A percentile compares a stretch with the other conserved stretches of the same genome.
phyloP scores from a whole-genome alignment of 2,888 invertebrate genomes.

The Tachina fera region DNA sequence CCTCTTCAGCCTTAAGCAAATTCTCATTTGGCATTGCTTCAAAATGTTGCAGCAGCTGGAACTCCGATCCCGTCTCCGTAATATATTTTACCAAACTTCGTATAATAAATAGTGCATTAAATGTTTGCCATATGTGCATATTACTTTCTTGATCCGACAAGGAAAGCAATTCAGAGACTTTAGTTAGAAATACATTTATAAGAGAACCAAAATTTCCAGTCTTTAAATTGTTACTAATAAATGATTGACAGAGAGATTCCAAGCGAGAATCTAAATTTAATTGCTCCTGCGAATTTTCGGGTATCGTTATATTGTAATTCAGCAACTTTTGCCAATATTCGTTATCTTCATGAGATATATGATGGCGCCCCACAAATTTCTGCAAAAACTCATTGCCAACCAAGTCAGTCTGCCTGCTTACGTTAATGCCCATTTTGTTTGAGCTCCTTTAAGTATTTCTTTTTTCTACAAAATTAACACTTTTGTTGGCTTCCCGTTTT shows the following conservation, averaged over 20 bases:
- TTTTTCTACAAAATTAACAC: neutral
- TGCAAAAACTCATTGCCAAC: conserved; percentile 91
- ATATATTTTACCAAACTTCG: conserved; percentile 93
- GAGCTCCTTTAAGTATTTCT: conserved; percentile 5
- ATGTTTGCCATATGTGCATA: conserved; percentile 95
- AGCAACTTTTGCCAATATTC: conserved; percentile 97
- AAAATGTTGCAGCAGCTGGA: conserved; percentile 92
- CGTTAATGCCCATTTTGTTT: conserved; percentile 91
- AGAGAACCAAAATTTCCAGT: conserved; percentile 96
- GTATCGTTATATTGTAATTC: conserved; percentile 94
- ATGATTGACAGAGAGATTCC: conserved; percentile 88
- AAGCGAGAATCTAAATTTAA: conserved; percentile 91
- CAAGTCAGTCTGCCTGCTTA: conserved; percentile 91
- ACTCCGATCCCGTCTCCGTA: conserved; percentile 95
- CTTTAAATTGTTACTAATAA: conserved; percentile 92
- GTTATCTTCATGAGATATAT: conserved; percentile 93
- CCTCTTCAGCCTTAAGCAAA: conserved; percentile 74
- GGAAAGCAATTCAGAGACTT: conserved; percentile 92
- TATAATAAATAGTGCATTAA: conserved; percentile 95
- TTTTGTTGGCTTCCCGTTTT: conserved; percentile 44
- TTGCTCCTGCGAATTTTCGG: conserved; percentile 91
- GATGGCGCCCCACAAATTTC: conserved; percentile 88
- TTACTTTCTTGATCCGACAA: conserved; percentile 92
- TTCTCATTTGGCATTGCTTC: conserved; percentile 84
- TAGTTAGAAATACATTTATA: conserved; percentile 92